Conservation (phyloP, 1,140 invertebrate species). For the Trichonephila inaurata region DNA sequence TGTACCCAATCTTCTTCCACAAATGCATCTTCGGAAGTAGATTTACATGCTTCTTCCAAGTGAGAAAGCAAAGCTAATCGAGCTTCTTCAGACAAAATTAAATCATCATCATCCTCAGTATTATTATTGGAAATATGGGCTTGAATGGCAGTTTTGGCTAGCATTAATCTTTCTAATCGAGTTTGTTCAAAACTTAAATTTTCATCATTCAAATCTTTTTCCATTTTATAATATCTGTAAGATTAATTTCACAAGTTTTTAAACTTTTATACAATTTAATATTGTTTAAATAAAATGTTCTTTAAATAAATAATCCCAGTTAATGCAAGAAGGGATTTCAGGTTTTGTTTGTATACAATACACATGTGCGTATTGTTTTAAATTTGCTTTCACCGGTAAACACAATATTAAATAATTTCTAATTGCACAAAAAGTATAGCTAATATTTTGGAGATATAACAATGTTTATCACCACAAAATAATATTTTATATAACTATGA, state of each 20-base stretch:
- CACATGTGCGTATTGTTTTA: too few relatives aligned
- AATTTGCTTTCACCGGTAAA: too few relatives aligned
- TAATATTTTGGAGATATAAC: too few relatives aligned
- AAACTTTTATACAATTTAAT: background rate
- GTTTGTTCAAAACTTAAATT: background rate
- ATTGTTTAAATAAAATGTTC: too few relatives aligned
- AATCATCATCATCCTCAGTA: background rate
- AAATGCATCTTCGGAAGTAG: background rate
- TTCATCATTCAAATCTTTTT: background rate
- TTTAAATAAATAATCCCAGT: too few relatives aligned
- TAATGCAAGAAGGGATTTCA: too few relatives aligned
- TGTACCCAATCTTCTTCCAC: constrained; percentile 47
- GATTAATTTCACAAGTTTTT: background rate
- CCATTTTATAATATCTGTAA: background rate
- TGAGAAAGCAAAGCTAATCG: background rate
- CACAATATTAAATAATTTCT: too few relatives aligned
- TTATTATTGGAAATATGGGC: background rate
- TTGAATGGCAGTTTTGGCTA: background rate
- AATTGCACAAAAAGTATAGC: too few relatives aligned
- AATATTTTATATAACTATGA: too few relatives aligned
- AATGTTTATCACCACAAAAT: too few relatives aligned
- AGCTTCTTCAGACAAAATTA: constrained; percentile 4
- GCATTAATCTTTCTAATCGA: background rate
- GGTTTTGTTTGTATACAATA: too few relatives aligned
- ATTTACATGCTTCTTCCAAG: background rate